Conservation (phyloP, 2,113 vertebrate species). For the Crocuta crocuta region DNA sequence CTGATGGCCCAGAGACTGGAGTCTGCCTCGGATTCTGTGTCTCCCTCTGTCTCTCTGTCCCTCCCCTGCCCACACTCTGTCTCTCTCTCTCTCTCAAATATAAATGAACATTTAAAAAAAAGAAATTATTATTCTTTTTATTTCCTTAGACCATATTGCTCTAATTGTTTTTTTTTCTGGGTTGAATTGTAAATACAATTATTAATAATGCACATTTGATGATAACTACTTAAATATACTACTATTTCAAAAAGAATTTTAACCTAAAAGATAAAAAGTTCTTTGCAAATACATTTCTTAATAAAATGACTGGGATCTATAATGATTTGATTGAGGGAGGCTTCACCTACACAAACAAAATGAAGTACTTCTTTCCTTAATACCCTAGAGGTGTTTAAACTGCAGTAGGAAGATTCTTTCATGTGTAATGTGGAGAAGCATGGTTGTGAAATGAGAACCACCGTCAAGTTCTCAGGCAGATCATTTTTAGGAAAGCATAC, state of each 20-base stretch:
- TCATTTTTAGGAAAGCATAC: not conserved
- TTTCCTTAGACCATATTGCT: not conserved
- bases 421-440: not conserved
- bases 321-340: not conserved
- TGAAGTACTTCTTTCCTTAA: not conserved
- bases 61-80: too few species aligned
- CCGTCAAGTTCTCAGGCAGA: not conserved
- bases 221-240: not conserved
- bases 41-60: too few species aligned
- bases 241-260: not conserved
- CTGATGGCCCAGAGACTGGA: too few species aligned
- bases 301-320: slow-evolving; percentile 4
- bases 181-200: slow-evolving; percentile 3
- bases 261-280: not conserved
- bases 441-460: not conserved
- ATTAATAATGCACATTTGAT: not conserved
- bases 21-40: too few species aligned
- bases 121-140: not conserved
- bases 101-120: too few species aligned
- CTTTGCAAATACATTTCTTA: slow-evolving; percentile 43
- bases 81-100: too few species aligned
- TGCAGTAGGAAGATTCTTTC: not conserved
- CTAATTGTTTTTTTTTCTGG: not conserved
- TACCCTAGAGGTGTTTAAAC: not conserved
- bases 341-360: not conserved